Percentiles rank a stretch among this genome's conserved stretches.
These are phyloP conservation scores for Aplysina aerophoba DNA, from an alignment of 37 sponge, comb jelly and placozoan species.

Conservation along the genomic window DNA sequence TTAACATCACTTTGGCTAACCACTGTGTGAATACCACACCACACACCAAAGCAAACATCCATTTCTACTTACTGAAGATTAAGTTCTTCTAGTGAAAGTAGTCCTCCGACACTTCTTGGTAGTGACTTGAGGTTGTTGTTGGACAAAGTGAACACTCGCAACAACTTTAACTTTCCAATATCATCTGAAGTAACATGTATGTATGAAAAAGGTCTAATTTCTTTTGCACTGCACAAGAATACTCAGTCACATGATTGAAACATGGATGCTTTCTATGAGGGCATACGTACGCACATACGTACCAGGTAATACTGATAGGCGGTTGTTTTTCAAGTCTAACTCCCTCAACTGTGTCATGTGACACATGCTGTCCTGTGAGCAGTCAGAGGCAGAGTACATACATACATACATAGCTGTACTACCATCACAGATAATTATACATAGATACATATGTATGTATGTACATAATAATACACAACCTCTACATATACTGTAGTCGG, in stretches of 20 bases:
- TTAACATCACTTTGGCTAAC: not conserved
- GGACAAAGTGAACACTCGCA: conserved; percentile 54
- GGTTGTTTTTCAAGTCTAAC: conserved; percentile 80
- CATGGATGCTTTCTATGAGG: not conserved
- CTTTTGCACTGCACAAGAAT: not conserved
- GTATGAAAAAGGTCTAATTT: not conserved
- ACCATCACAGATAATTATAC: not conserved
- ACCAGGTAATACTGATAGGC: conserved; percentile 53
- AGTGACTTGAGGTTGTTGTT: conserved; percentile 55
- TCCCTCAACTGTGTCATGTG: conserved; percentile 44
- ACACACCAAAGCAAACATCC: not conserved
- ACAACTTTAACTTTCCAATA: conserved; percentile 51
- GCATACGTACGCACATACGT: not conserved
- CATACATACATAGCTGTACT: not conserved
- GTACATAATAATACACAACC: not conserved
- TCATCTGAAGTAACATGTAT: not conserved
- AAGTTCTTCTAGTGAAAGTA: conserved; percentile 66
- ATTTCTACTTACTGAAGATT: conserved; percentile 69
- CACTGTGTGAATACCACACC: not conserved
- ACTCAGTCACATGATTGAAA: not conserved
- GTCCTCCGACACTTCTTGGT: conserved; percentile 55
- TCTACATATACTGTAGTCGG: not conserved
- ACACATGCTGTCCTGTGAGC: conserved; percentile 59
- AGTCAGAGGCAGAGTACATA: not conserved
- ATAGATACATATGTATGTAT: not conserved